Conservation (phyloP, 2,113 vertebrate genomes). For the Sebastes fasciatus region DNA sequence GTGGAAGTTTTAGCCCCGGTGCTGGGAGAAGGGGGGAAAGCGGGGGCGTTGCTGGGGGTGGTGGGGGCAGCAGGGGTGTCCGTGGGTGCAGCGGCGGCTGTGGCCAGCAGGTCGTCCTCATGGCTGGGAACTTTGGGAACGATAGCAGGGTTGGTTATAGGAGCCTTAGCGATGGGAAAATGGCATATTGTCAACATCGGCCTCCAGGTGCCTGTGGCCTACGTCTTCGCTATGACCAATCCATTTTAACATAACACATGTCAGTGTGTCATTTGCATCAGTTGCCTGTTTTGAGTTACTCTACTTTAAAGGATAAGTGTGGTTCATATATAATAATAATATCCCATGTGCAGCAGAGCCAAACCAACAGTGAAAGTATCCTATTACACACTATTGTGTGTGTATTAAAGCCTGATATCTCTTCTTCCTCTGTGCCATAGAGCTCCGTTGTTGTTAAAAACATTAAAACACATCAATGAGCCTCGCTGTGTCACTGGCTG, state of each 20-base stretch:
- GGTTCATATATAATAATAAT: no score
- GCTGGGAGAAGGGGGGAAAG: constrained; percentile 69
- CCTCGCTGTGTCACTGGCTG: no score
- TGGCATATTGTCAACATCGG: constrained; percentile 76
- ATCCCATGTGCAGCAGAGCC: no score
- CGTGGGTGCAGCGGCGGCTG: constrained; percentile 68
- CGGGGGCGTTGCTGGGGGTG: constrained; percentile 76
- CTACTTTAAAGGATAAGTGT: no score
- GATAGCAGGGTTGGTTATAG: constrained; percentile 66
- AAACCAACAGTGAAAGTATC: no score
- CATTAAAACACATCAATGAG: no score
- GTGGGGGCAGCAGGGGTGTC: constrained; percentile 73
- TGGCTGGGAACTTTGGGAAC: constrained; percentile 70
- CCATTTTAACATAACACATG: constrained; percentile 51
- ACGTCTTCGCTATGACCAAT: constrained; percentile 76
- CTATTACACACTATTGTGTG: no score
- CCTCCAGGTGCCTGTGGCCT: constrained; percentile 75
- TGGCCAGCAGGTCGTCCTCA: constrained; percentile 66
- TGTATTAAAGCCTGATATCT: no score
- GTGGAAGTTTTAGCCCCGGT: constrained; percentile 38
- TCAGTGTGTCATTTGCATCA: no score
- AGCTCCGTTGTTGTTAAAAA: no score
- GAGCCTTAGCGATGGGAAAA: constrained; percentile 65
- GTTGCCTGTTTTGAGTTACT: no score
- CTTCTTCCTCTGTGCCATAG: no score